Evolutionary conservation across 2,113 vertebrate species (phyloP), one percentile per base, ranked within the genome.

Genomic region (Manacus vitellinus): DNA sequence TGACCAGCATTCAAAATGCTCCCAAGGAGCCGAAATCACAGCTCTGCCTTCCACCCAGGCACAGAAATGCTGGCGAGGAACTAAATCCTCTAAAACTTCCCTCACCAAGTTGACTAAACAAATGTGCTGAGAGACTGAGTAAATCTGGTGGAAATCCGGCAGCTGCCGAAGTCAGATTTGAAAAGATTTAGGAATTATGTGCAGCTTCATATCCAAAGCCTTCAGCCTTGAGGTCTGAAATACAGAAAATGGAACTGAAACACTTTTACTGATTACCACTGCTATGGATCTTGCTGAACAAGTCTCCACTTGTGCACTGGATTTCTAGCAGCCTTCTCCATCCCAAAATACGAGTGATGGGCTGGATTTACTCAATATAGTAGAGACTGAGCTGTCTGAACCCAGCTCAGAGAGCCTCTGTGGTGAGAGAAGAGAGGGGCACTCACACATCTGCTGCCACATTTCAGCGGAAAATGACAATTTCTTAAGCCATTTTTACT

Each of bases 21-120:
- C 33, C 61, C 13, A 23, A 63, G 87, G 85, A 94, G 74, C 71
- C 73, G 44, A 70, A 67, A 86, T 19, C 30, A 4, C 79, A 92
- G 65, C 79, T 92, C 75, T 14, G 6, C 89, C 85, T 89, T 85
- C 52, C 17, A 62, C 19, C 47, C 88, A 84, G 82, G 92, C 85
- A 90, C 7, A 73, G 86, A 27, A 95, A 94, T 31, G 80, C 84
- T 74, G 80, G 67, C 22, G 31, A 97, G 86, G 95, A 96, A 95
- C 92, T 93, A 81, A 92, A 95, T 80, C 97, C 95, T 94, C 96
- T 93, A 86, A 94, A 97, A 92, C 94, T 94, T 91, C 77, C 96
- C 96, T 97, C 84, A 74, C 84, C 92, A 93, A 96, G 95, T 74
- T 92, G 91, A 78, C 84, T 47, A 24, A 96, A 79, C 46, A 97